phyloP scores from a whole-genome alignment of 2,113 vertebrate species.

The Cyprinodon variegatus region DNA sequence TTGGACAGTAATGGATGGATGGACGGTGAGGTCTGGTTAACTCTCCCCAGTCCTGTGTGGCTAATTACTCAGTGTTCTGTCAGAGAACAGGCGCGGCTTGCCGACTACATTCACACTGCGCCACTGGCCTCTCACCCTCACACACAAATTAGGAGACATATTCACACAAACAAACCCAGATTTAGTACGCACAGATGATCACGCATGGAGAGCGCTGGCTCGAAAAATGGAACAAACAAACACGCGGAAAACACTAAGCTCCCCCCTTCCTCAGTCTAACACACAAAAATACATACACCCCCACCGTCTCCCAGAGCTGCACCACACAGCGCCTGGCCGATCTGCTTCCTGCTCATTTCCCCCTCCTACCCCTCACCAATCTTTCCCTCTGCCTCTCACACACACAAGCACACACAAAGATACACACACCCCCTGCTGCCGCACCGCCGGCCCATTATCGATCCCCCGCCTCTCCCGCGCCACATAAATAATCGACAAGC shows the following conservation, averaged over 20 bases:
- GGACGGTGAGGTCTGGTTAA: slow-evolving; percentile 74
- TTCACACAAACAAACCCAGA: slow-evolving; percentile 69
- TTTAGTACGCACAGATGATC: slow-evolving; percentile 63
- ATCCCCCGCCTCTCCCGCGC: slow-evolving; percentile 83
- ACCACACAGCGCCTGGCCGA: slow-evolving; percentile 71
- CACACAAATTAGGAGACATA: slow-evolving; percentile 62
- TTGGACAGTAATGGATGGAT: slow-evolving; percentile 22
- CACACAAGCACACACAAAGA: slow-evolving; percentile 42
- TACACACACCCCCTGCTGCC: slow-evolving; percentile 65
- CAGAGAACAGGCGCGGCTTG: slow-evolving; percentile 66
- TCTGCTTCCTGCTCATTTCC: slow-evolving; percentile 71
- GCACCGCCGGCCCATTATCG: slow-evolving; percentile 81
- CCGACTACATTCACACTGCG: slow-evolving; percentile 73
- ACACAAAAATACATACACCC: slow-evolving; percentile 64
- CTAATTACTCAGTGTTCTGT: slow-evolving; percentile 80
- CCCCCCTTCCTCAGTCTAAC: slow-evolving; percentile 1
- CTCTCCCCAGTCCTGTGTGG: slow-evolving; percentile 78
- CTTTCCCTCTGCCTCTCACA: slow-evolving; percentile 31
- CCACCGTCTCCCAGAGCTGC: slow-evolving; percentile 64
- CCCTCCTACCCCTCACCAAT: slow-evolving; percentile 54
- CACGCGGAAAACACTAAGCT: slow-evolving; percentile 24
- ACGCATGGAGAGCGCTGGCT: slow-evolving; percentile 48
- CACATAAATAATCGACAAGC: slow-evolving; percentile 86
- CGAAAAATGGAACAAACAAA: slow-evolving; percentile 66
- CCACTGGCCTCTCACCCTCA: slow-evolving; percentile 69